phyloP scores from a whole-genome alignment of 2,797 vertebrate genomes.

The Helarctos malayanus region DNA sequence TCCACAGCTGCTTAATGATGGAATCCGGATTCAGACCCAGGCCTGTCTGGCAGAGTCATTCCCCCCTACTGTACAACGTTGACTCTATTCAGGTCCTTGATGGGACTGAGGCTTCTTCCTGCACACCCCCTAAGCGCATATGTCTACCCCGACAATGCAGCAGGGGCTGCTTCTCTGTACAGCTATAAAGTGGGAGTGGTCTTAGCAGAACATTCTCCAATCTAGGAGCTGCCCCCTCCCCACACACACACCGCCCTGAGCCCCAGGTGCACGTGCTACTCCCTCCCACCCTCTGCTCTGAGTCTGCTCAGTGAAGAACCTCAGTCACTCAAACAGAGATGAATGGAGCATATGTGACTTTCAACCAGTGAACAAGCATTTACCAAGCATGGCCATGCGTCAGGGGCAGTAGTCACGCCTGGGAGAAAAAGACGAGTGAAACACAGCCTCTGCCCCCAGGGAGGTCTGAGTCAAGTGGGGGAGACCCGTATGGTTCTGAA shows the following conservation, averaged over 20 bases:
- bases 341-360: not conserved
- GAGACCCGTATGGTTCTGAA: not conserved
- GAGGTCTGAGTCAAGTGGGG: not conserved
- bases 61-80: not conserved
- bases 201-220: not conserved
- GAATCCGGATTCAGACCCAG: not conserved
- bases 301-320: not conserved
- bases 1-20: not conserved
- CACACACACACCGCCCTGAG: not conserved
- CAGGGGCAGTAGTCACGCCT: not conserved
- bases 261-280: not conserved
- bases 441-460: not conserved
- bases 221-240: not conserved
- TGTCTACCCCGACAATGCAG: not conserved
- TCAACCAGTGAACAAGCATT: not conserved
- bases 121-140: not conserved
- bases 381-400: not conserved
- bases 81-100: not conserved
- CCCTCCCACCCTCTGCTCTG: not conserved
- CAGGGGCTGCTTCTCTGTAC: not conserved
- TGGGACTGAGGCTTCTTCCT: not conserved
- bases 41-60: not conserved
- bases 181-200: not conserved
- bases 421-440: not conserved
- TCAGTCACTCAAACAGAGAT: not conserved